phyloP scores from a whole-genome alignment of 2,888 invertebrate genomes.

The Dynastes grantii region DNA sequence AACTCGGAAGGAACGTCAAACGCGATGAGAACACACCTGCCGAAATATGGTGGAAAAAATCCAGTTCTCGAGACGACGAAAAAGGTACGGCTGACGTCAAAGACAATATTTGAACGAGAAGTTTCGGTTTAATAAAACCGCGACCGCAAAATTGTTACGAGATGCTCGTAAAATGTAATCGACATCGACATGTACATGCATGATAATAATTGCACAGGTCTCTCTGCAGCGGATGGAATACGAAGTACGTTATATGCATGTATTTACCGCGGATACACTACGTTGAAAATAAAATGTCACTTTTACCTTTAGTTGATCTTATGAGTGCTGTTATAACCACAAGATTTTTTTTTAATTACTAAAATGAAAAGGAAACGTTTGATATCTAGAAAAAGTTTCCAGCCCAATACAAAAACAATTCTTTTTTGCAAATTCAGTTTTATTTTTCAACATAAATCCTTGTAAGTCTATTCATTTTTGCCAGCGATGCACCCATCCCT shows the following conservation, averaged over 20 bases:
- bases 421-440: no score
- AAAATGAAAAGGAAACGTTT: no score
- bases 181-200: background rate
- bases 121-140: background rate
- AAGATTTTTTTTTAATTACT: background rate
- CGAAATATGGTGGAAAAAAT: background rate
- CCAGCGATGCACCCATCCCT: no score
- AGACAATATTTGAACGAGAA: slow-evolving; percentile 27
- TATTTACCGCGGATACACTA: background rate
- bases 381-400: no score
- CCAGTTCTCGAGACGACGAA: background rate
- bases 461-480: no score
- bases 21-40: slow-evolving; percentile 21
- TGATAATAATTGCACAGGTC: no score
- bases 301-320: background rate
- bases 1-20: slow-evolving; percentile 32
- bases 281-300: background rate
- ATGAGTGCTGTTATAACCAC: background rate
- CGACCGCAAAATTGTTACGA: background rate
- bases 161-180: background rate
- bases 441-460: no score
- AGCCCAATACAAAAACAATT: no score
- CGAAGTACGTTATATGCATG: background rate
- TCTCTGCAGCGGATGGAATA: background rate
- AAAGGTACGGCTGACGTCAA: slow-evolving; percentile 3